A percentile compares a stretch with the other conserved stretches of the same genome.
Evolutionary conservation across 2,113 vertebrate species (phyloP).

Genomic region (Pollimyrus isidori): DNA sequence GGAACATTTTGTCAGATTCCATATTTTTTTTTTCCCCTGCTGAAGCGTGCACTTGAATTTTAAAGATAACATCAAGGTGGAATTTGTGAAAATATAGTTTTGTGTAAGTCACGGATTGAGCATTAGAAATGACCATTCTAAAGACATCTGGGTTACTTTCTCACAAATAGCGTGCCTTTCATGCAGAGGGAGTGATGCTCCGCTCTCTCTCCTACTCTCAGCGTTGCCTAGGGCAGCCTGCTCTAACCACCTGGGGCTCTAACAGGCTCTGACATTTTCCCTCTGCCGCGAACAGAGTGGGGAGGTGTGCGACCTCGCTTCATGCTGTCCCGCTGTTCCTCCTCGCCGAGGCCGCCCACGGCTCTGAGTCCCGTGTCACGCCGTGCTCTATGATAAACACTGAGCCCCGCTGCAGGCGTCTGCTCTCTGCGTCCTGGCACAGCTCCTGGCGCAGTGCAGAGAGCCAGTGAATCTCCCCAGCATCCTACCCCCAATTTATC

Average conservation of each 20-base stretch:
- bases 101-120: neutral
- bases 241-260: constrained; percentile 13
- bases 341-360: neutral
- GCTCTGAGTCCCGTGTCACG: neutral
- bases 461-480: neutral
- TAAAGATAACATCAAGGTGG: neutral
- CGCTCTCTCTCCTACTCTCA: neutral
- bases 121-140: neutral
- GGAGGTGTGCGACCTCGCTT: constrained; percentile 24
- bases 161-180: neutral
- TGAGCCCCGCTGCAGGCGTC: neutral
- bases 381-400: neutral
- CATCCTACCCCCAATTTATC: constrained; percentile 17
- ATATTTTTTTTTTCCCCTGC: neutral
- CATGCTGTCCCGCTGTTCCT: neutral
- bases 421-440: neutral
- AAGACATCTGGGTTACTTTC: neutral
- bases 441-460: neutral
- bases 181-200: neutral
- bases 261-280: constrained; percentile 48
- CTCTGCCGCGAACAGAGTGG: constrained; percentile 39
- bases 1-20: neutral
- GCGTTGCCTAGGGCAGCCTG: neutral
- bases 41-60: neutral
- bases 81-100: neutral